Conservation (phyloP, 2,797 vertebrate species). For the Tragelaphus oryx region DNA sequence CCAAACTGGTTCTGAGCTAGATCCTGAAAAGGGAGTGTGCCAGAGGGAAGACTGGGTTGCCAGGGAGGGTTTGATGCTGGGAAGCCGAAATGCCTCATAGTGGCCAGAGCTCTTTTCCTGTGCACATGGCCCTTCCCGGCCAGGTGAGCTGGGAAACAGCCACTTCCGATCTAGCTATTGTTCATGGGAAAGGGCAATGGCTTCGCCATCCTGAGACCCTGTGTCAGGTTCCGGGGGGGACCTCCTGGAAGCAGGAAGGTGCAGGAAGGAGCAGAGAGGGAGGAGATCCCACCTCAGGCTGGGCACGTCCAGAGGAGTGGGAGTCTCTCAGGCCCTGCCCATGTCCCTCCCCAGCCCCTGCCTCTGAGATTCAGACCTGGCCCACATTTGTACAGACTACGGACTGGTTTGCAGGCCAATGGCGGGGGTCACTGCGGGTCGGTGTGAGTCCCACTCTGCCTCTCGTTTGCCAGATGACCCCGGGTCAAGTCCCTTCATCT, state of each 20-base stretch:
- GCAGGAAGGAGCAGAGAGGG: neutral
- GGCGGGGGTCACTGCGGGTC: neutral
- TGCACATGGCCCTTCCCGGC: neutral
- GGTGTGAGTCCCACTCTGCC: neutral
- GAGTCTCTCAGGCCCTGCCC: neutral
- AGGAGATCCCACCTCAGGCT: neutral
- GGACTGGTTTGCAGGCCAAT: neutral
- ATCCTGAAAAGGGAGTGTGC: neutral
- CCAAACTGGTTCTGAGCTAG: neutral
- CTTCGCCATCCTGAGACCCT: neutral
- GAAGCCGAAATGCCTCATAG: neutral
- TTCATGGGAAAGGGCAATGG: neutral
- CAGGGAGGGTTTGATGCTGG: too few relatives aligned
- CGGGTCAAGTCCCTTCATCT: neutral
- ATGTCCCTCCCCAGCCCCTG: neutral
- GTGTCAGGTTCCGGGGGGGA: neutral
- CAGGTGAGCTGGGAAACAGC: neutral
- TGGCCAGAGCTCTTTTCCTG: too few relatives aligned
- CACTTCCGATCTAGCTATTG: neutral
- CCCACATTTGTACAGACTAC: neutral
- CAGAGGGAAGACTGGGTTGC: neutral
- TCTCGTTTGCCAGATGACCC: neutral
- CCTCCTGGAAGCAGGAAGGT: neutral
- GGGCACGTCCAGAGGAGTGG: neutral
- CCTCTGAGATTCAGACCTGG: neutral